A percentile compares a stretch with the other conserved stretches of the same genome.
Conservation (phyloP, 2,797 vertebrate genomes). For the Enteromius anoplus region DNA sequence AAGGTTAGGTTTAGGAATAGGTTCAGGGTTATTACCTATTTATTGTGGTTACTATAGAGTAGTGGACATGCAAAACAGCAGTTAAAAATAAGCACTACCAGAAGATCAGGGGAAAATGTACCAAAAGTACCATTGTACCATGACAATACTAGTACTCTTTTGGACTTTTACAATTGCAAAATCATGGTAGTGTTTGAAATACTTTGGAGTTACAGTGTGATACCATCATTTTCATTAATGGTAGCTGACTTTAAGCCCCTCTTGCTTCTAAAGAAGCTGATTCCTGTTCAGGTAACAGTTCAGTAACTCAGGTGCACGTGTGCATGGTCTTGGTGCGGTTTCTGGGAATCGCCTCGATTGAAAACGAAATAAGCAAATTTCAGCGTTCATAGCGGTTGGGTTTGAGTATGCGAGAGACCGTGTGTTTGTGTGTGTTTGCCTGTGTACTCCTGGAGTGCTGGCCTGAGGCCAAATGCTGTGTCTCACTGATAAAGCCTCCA, state of each 20-base stretch:
- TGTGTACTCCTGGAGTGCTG: constrained; percentile 74
- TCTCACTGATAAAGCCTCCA: constrained; percentile 94
- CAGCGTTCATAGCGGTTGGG: constrained; percentile 43
- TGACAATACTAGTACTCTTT: background rate
- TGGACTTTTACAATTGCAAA: background rate
- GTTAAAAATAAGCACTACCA: background rate
- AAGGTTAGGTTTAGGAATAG: background rate
- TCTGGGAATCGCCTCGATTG: constrained; percentile 27
- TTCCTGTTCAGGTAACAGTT: constrained; percentile 2
- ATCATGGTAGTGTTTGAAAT: background rate
- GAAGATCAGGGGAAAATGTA: background rate
- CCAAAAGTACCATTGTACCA: background rate
- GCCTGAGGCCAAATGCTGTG: constrained; percentile 95
- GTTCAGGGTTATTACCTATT: background rate
- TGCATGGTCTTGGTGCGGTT: constrained; percentile 10
- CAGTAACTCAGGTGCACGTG: constrained; percentile 1
- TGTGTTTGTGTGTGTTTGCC: constrained; percentile 51
- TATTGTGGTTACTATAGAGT: background rate
- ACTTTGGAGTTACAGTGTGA: background rate
- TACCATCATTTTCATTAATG: background rate
- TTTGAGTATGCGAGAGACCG: constrained; percentile 43
- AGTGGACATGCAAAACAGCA: background rate
- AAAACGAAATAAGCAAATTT: constrained; percentile 51
- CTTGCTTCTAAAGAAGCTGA: background rate
- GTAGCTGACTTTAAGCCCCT: constrained; percentile 3